Conservation (phyloP, 2,888 invertebrate species). For the Harmothoe impar region DNA sequence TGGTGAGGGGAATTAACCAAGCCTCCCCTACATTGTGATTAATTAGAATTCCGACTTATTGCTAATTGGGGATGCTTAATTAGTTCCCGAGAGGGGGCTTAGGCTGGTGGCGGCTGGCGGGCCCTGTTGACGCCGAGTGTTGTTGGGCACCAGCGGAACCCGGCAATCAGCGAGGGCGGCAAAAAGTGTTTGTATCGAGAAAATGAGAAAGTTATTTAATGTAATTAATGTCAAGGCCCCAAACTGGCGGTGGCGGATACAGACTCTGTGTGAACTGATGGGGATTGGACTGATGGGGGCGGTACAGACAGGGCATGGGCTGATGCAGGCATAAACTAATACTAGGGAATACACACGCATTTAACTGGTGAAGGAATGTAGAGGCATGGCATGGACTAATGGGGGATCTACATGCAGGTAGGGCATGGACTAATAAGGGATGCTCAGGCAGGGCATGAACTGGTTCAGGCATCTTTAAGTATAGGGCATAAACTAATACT, state of each 20-base stretch:
- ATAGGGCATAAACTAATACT: no score
- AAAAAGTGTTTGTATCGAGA: slow-evolving; percentile 26
- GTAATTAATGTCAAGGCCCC: slow-evolving; percentile 3
- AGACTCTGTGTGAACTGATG: no score
- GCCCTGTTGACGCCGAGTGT: background rate
- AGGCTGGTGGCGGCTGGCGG: background rate
- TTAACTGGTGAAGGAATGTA: no score
- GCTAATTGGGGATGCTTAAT: slow-evolving; percentile 42
- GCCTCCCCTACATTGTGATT: background rate
- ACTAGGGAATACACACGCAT: no score
- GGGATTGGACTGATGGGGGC: no score
- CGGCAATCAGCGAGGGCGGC: background rate
- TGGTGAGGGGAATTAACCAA: background rate
- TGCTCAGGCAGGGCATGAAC: no score
- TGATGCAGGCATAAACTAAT: no score
- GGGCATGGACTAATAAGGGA: no score
- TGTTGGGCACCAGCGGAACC: background rate
- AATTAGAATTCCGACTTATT: slow-evolving; percentile 41
- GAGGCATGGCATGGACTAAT: no score
- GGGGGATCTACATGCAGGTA: no score
- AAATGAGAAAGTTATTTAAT: slow-evolving; percentile 29
- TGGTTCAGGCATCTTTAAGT: no score
- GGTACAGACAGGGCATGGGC: no score
- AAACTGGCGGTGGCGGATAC: background rate
- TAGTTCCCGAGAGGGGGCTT: slow-evolving; percentile 42